phyloP scores from a whole-genome alignment of 2,113 vertebrate genomes.

The Gopherus evgoodei region DNA sequence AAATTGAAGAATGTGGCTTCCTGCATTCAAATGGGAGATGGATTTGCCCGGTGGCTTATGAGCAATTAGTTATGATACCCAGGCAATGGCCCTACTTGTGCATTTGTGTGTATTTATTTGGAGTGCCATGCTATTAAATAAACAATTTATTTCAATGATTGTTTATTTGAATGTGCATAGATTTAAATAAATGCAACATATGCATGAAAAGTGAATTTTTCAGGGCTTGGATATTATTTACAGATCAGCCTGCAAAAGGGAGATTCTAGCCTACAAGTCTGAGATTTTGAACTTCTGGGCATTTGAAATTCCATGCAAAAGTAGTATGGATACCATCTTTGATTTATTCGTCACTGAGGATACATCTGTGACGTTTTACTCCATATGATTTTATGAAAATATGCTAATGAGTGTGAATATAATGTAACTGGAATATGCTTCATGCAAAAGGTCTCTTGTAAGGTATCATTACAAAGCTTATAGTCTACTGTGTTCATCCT shows the following conservation, averaged over 20 bases:
- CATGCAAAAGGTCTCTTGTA: too few species aligned
- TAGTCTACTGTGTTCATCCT: too few species aligned
- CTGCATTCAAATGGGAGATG: background rate
- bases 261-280: background rate
- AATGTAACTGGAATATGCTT: too few species aligned
- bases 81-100: background rate
- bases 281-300: background rate
- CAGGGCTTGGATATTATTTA: background rate
- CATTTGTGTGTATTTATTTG: background rate
- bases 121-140: background rate
- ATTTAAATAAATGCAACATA: background rate
- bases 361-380: too few species aligned
- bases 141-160: background rate
- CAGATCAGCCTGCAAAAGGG: background rate
- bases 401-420: too few species aligned
- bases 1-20: constrained; percentile 24
- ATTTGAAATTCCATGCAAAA: background rate
- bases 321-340: background rate
- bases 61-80: constrained; percentile 32
- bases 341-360: background rate
- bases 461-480: too few species aligned
- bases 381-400: too few species aligned
- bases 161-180: background rate
- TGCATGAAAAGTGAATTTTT: background rate
- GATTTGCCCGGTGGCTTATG: background rate